Percentiles rank a stretch among this genome's conserved stretches.
Evolutionary conservation across 2,113 vertebrate genomes (phyloP).

Genomic region (Malurus cyaneus): DNA sequence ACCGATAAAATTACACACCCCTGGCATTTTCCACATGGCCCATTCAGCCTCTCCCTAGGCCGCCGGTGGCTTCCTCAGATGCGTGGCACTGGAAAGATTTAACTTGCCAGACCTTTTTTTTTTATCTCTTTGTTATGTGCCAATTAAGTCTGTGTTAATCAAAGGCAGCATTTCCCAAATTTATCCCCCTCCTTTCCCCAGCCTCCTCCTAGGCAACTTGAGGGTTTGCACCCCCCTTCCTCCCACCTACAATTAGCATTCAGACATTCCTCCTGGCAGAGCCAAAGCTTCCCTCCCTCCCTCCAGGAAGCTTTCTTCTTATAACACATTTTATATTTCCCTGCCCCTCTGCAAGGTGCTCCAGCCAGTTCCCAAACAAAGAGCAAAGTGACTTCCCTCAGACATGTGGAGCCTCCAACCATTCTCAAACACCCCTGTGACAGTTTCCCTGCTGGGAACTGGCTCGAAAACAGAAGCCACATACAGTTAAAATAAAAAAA

Average conservation of each 20-base stretch:
- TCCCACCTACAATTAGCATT: constrained; percentile 62
- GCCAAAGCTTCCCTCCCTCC: constrained; percentile 14
- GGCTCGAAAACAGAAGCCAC: background rate
- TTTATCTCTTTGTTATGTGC: constrained; percentile 29
- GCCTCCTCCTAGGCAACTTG: constrained; percentile 28
- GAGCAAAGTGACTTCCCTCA: constrained; percentile 48
- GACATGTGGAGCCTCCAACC: constrained; percentile 14
- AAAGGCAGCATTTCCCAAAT: constrained; percentile 58
- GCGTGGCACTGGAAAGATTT: constrained; percentile 6
- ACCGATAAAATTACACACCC: constrained; percentile 49
- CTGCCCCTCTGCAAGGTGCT: constrained; percentile 46
- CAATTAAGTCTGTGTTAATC: constrained; percentile 56
- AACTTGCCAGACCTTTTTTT: constrained; percentile 24
- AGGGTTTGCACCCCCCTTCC: background rate
- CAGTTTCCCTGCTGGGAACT: background rate
- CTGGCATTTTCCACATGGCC: constrained; percentile 25
- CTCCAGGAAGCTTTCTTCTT: constrained; percentile 50
- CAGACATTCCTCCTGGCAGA: constrained; percentile 11
- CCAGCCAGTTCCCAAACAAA: constrained; percentile 54
- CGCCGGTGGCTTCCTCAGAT: background rate
- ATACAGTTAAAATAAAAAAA: too few species aligned
- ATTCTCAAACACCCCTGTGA: background rate
- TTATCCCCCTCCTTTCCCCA: background rate
- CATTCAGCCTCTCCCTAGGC: constrained; percentile 6
- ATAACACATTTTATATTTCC: constrained; percentile 40